Evolutionary conservation across 2,113 vertebrate species (phyloP).

Genomic region (Silurus meridionalis): DNA sequence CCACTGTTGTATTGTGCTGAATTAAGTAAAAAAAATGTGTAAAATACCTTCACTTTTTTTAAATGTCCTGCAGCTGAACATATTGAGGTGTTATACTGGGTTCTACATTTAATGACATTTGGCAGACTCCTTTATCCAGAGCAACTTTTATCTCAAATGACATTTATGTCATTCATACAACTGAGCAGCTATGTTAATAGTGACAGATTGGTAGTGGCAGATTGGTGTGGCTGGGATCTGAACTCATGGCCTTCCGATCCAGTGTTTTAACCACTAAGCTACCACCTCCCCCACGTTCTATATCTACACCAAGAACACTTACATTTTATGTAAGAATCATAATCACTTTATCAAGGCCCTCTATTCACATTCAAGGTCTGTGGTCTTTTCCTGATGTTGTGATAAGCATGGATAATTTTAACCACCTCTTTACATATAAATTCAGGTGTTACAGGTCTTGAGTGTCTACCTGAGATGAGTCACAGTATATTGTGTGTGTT

Average conservation of each 20-base stretch:
- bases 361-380: conserved; percentile 49
- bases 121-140: no score
- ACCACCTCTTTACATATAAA: conserved; percentile 50
- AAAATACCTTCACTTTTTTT: not conserved
- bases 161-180: no score
- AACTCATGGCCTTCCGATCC: no score
- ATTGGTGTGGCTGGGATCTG: no score
- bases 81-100: not conserved
- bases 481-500: conserved; percentile 41
- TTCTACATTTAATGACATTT: not conserved
- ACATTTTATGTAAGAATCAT: conserved; percentile 23
- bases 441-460: conserved; percentile 55
- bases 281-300: not conserved
- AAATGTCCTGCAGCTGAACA: not conserved
- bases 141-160: no score
- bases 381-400: conserved; percentile 45
- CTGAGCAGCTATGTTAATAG: no score
- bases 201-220: no score
- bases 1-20: not conserved
- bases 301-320: conserved; percentile 13
- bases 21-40: not conserved
- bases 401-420: conserved; percentile 61
- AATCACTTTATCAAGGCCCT: conserved; percentile 19
- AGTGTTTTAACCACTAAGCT: no score
- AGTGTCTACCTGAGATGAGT: conserved; percentile 55